phyloP scores from a whole-genome alignment of 2,888 invertebrate species.

The Ischnus inquisitorius region DNA sequence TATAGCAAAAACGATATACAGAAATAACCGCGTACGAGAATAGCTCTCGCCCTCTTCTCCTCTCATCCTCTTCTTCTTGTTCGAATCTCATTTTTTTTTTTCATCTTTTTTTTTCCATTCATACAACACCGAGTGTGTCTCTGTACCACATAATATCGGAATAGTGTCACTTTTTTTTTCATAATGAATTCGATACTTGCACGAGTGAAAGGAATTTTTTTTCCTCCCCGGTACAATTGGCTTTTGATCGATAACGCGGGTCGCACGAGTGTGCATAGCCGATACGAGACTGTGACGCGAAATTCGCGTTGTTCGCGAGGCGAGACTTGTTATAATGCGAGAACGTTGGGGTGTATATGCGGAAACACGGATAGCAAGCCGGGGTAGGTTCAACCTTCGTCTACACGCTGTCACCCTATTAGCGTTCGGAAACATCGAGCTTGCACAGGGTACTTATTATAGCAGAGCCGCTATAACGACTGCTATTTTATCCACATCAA shows the following conservation, averaged over 20 bases:
- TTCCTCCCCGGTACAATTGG: slow-evolving; percentile 27
- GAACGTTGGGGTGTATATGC: not conserved
- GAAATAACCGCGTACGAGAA: slow-evolving; percentile 41
- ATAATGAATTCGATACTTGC: not conserved
- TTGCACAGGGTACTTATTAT: not conserved
- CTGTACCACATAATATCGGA: not conserved
- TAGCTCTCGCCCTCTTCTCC: slow-evolving; percentile 31
- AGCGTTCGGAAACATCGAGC: not conserved
- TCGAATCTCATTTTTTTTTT: slow-evolving; percentile 12
- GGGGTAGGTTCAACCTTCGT: not conserved
- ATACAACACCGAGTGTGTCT: slow-evolving; percentile 31
- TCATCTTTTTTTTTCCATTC: slow-evolving; percentile 24
- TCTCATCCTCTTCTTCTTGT: slow-evolving; percentile 23
- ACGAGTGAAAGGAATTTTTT: not conserved
- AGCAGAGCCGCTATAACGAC: not conserved
- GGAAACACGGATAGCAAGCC: not conserved
- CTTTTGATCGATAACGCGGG: slow-evolving; percentile 17
- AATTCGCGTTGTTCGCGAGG: not conserved
- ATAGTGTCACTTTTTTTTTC: not conserved
- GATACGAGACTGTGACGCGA: not conserved
- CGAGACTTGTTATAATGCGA: not conserved
- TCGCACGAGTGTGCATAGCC: not conserved
- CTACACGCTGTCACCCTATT: not conserved
- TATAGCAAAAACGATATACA: slow-evolving; percentile 33
- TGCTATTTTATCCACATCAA: too few species aligned